These are phyloP conservation scores for Sapayoa aenigma DNA, from an alignment of 2,113 vertebrate species.

Conservation along the genomic window DNA sequence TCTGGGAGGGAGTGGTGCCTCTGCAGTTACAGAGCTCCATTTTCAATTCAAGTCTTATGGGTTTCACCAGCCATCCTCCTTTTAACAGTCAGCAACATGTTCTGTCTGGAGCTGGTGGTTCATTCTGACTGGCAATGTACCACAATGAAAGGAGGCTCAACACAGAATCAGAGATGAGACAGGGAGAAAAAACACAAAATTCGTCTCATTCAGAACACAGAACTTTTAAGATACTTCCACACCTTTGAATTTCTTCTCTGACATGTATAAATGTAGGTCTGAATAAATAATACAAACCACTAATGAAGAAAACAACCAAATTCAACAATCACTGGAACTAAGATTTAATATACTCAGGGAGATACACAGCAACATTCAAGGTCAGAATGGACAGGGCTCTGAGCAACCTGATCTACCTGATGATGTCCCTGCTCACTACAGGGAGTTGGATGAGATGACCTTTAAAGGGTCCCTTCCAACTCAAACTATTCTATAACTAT, in stretches of 20 bases:
- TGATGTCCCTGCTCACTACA: background rate
- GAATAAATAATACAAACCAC: background rate
- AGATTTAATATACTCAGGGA: background rate
- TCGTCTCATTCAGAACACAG: background rate
- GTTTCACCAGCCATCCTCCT: background rate
- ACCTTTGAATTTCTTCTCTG: background rate
- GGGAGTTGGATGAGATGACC: fast-evolving
- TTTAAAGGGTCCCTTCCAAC: background rate
- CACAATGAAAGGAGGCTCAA: background rate
- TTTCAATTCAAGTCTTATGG: background rate
- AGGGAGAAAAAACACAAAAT: background rate
- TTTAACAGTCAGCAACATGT: background rate
- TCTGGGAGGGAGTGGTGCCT: background rate
- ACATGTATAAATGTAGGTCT: background rate
- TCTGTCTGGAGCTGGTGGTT: background rate
- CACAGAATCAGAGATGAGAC: background rate
- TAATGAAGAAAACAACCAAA: background rate
- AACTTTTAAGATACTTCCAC: background rate
- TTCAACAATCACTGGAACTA: background rate
- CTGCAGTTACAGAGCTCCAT: background rate
- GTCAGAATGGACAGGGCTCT: background rate
- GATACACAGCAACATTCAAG: background rate
- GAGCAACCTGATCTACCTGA: background rate
- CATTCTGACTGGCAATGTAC: background rate
- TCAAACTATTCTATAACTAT: fast-evolving